Base-by-base conservation (phyloP, 2,888 invertebrate species). In the Spisula subtruncata region DNA sequence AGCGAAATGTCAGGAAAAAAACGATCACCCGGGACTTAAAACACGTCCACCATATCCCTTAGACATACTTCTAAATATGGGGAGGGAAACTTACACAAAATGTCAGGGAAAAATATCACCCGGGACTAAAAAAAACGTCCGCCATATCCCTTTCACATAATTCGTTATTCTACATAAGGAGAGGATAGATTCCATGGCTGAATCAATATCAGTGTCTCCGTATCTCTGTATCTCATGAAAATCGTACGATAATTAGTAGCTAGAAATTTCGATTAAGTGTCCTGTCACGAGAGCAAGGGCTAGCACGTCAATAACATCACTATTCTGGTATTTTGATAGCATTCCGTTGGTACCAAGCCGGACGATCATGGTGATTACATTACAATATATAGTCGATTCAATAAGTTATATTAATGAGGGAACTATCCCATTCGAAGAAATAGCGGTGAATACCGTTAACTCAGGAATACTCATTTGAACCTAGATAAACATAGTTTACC, bases 171-270 rank as follows among this genome's bases (percentile, higher is more conserved):
- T 32, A 35, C 32, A 35, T 14, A 25, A 18, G 18, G 32, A 25
- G 32, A 35, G 32, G 35, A 0, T 75, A 35, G 29, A 12, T 32
- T 75, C 32, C 14, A 25, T 75, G 8, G 75, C 25, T 66, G 2
- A 75, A 75, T 75, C 75, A 75, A 75, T 75, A 75, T 0, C 35
- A 35, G 16, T 2, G 75, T 75, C 35, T 35, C 29, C 16, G 35
- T 35, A 75, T 75, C 35, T 35, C 29, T 2, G 35, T 35, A 75
- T 32, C 75, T 2, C 35, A 75, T 75, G 18, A 35, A 75, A 75
- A 35, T 25, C 20, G 35, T 75, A 32, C 75, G 25, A 29, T 75
- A 75, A 75, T 75, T 75, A 75, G 75, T 32, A 35, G 32, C 75
- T 18, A 32, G 16, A 18, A 25, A 32, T 16, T 75, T 75, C 29